These are phyloP conservation scores for Steinernema carpocapsae DNA, from an alignment of 2,888 invertebrate species.

Conservation along the genomic window DNA sequence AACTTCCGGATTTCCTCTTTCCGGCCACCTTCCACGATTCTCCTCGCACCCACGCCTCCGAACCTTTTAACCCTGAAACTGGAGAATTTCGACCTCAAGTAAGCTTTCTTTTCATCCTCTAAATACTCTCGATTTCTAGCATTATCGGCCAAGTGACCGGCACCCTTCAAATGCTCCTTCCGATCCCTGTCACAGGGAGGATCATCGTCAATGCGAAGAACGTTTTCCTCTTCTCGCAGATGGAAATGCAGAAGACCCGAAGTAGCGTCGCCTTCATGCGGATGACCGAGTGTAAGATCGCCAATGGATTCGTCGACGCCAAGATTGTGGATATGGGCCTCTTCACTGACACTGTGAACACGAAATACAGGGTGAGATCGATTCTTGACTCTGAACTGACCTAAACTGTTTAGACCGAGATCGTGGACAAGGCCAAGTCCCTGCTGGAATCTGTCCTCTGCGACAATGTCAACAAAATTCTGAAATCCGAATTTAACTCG, in stretches of 20 bases:
- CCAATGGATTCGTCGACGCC: constrained; percentile 52
- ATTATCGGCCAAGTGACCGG: constrained; percentile 49
- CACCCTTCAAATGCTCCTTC: constrained; percentile 48
- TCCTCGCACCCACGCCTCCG: constrained; percentile 42
- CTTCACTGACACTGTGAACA: constrained; percentile 65
- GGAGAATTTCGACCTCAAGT: constrained; percentile 49
- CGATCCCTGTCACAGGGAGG: constrained; percentile 46
- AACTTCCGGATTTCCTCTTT: constrained; percentile 50
- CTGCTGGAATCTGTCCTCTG: constrained; percentile 51
- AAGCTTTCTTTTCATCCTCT: constrained; percentile 29
- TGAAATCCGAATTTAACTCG: constrained; percentile 47
- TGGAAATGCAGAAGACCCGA: constrained; percentile 49
- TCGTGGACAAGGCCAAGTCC: constrained; percentile 47
- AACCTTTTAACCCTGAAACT: constrained; percentile 45
- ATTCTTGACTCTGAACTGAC: no score
- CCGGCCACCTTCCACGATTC: constrained; percentile 41
- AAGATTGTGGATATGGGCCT: constrained; percentile 63
- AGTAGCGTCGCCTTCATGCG: constrained; percentile 42
- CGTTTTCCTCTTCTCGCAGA: not conserved
- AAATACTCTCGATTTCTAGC: no score
- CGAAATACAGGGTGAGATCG: constrained; percentile 50
- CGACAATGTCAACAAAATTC: constrained; percentile 48
- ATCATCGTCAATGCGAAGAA: constrained; percentile 21
- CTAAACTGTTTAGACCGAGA: constrained; percentile 55
- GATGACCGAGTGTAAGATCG: constrained; percentile 41